Percentiles rank a stretch among this genome's conserved stretches.
phyloP scores from a whole-genome alignment of 2,888 invertebrate genomes.

The Palloptera scutellata region DNA sequence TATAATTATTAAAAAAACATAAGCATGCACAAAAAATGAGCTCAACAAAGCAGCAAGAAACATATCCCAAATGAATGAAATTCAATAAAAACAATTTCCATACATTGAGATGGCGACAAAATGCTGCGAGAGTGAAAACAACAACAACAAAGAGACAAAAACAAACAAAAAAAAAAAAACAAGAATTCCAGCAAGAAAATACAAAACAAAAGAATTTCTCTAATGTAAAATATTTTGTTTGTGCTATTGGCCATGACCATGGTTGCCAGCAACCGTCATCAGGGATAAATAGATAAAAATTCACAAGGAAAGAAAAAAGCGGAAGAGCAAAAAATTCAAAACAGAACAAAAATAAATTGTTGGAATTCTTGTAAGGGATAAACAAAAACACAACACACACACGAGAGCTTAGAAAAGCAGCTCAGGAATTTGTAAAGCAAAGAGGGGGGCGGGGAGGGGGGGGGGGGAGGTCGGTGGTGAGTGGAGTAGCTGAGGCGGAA shows the following conservation, averaged over 20 bases:
- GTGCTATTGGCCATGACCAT: constrained; percentile 53
- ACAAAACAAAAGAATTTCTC: neutral
- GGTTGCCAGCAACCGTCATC: constrained; percentile 7
- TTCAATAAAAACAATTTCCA: constrained; percentile 6
- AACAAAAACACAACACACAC: neutral
- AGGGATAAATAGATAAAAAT: neutral
- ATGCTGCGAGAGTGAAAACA: constrained; percentile 8
- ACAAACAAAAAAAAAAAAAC: constrained; percentile 32
- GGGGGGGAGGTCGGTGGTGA: neutral
- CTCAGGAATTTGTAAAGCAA: constrained; percentile 1
- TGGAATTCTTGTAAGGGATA: too few relatives aligned
- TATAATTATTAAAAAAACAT: neutral
- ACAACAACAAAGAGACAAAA: constrained; percentile 36
- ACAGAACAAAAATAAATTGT: neutral
- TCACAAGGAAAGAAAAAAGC: neutral
- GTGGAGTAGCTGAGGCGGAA: neutral
- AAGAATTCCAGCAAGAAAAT: constrained; percentile 7
- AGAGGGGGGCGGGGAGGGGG: neutral
- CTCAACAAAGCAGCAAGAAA: neutral
- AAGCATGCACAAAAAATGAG: neutral
- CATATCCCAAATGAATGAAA: neutral
- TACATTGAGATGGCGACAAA: constrained; percentile 19
- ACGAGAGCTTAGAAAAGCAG: neutral
- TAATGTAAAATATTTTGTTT: constrained; percentile 46
- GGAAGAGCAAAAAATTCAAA: neutral